Percentiles rank a stretch among this genome's conserved stretches.
Conservation (phyloP, 1,140 invertebrate genomes). For the Euglossa dilemma region DNA sequence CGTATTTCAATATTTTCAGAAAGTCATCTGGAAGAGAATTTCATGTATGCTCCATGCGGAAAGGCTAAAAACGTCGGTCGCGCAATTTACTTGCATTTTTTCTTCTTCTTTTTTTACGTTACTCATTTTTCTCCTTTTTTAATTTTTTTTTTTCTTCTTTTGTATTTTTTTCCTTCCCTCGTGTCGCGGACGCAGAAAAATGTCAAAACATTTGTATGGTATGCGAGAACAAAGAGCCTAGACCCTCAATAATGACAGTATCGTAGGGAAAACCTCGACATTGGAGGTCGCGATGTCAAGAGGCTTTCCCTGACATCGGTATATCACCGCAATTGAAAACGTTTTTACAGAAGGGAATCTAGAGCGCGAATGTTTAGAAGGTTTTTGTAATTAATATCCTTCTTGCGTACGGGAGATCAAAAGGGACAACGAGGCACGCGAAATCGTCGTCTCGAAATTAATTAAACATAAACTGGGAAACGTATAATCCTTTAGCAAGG, state of each 20-base stretch:
- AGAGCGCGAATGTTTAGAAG: slow-evolving; percentile 5
- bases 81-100: background rate
- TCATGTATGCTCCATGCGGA: too few relatives aligned
- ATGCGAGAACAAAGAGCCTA: background rate
- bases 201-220: background rate
- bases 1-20: too few relatives aligned
- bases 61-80: too few relatives aligned
- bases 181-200: background rate
- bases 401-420: background rate
- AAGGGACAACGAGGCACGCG: background rate
- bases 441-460: slow-evolving; percentile 3
- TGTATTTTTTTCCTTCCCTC: background rate
- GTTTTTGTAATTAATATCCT: slow-evolving; percentile 9
- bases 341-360: slow-evolving; percentile 1
- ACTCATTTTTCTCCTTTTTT: too few relatives aligned
- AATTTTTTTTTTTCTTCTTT: too few relatives aligned
- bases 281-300: background rate
- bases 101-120: too few relatives aligned
- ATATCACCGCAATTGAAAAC: background rate
- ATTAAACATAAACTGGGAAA: background rate
- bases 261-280: background rate
- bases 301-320: background rate
- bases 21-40: too few relatives aligned
- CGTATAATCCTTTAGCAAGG: too few relatives aligned
- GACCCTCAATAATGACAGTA: slow-evolving; percentile 14